Conservation (phyloP, 2,888 invertebrate species). For the Zygothrica quintamaculata region DNA sequence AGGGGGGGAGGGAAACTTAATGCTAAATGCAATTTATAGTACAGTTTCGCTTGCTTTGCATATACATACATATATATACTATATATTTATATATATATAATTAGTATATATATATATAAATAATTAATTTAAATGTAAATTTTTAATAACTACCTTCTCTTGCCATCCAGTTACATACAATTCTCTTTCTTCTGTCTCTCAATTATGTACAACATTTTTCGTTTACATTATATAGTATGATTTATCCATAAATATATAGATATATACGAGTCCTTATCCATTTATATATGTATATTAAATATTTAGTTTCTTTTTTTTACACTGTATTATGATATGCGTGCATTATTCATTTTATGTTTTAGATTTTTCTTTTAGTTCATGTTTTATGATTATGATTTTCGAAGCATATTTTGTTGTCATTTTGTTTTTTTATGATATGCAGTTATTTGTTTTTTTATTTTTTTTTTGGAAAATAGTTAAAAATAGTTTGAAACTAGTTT, state of each 20-base stretch:
- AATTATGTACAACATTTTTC: constrained; percentile 61
- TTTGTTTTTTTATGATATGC: constrained; percentile 56
- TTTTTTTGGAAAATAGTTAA: not conserved
- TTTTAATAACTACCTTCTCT: constrained; percentile 51
- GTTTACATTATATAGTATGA: constrained; percentile 19
- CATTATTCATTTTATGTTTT: constrained; percentile 48
- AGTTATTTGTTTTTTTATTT: constrained; percentile 24
- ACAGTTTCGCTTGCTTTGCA: constrained; percentile 55
- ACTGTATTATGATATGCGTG: constrained; percentile 77
- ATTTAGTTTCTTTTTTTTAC: constrained; percentile 59
- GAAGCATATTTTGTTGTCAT: constrained; percentile 54
- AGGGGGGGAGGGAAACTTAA: constrained; percentile 55
- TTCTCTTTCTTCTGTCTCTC: constrained; percentile 24
- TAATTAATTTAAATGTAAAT: constrained; percentile 59
- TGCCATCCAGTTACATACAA: not conserved
- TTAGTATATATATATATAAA: constrained; percentile 38
- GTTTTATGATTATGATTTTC: constrained; percentile 68
- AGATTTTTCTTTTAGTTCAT: constrained; percentile 16
- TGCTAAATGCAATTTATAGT: constrained; percentile 73
- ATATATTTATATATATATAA: constrained; percentile 38
- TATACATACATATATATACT: constrained; percentile 5
- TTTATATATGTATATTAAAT: constrained; percentile 43
- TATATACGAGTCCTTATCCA: constrained; percentile 25
- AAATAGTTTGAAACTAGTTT: too few species aligned
- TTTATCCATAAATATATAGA: constrained; percentile 32